phyloP scores from a whole-genome alignment of 1,140 invertebrate genomes.

The Lordiphosa clarofinis region DNA sequence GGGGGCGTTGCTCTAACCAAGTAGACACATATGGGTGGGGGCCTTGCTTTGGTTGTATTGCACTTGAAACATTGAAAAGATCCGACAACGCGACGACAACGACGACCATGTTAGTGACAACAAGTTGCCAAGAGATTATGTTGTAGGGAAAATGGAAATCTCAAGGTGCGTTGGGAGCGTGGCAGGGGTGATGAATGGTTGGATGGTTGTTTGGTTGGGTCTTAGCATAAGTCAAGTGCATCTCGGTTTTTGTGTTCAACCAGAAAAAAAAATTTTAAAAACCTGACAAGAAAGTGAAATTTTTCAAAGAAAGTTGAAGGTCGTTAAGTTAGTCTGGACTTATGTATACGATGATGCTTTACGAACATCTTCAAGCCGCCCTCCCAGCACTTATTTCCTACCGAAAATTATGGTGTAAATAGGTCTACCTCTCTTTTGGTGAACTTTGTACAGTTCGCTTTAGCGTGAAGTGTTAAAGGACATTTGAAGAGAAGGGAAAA shows the following conservation, averaged over 20 bases:
- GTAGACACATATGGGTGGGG: slow-evolving; percentile 8
- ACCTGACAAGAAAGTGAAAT: slow-evolving; percentile 61
- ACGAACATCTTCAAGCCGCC: no score
- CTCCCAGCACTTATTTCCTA: no score
- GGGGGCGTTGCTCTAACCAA: slow-evolving; percentile 1
- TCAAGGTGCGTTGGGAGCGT: slow-evolving; percentile 29
- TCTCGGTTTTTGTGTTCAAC: slow-evolving; percentile 14
- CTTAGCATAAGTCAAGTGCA: slow-evolving; percentile 63
- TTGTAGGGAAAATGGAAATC: slow-evolving; percentile 26
- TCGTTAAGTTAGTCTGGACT: slow-evolving; percentile 2
- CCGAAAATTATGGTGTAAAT: no score
- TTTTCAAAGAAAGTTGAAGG: slow-evolving; percentile 55
- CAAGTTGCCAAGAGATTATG: slow-evolving; percentile 27
- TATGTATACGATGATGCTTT: no score
- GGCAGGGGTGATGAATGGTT: not conserved
- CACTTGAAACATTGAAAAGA: slow-evolving; percentile 29
- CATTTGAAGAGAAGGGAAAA: no score
- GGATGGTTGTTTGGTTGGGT: slow-evolving; percentile 26
- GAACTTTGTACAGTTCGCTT: no score
- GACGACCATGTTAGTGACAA: slow-evolving; percentile 29
- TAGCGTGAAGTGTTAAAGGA: no score
- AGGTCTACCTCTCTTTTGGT: no score
- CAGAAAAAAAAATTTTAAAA: slow-evolving; percentile 34
- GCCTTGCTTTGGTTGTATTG: slow-evolving; percentile 31
- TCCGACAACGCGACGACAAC: slow-evolving; percentile 1